Base-by-base conservation (phyloP, 2,888 invertebrate species). In the Cyaniris semiargus region DNA sequence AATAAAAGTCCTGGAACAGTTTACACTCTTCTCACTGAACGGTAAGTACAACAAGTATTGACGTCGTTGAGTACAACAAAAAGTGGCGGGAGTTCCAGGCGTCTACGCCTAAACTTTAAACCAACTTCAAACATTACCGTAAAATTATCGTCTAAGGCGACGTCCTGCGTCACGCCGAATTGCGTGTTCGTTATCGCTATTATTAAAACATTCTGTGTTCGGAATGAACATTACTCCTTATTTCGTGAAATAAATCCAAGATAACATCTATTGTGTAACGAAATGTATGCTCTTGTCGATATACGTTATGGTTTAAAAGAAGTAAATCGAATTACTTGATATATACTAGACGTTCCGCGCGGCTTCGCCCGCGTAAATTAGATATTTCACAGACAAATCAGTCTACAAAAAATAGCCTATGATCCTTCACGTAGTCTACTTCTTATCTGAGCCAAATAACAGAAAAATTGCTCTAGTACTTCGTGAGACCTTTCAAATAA, bases 151-250 rank as follows among this genome's bases (percentile, higher is more conserved):
- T 38, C 34, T 21, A n/a, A 6, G 60, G 4, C 66, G 2, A 21
- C 66, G 60, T 48, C 44, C 15, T 23, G 72, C 21, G 72, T 72
- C 48, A 72, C 38, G 44, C 44, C 21, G 21, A 48, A 48, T 48
- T 48, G 74, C 74, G 74, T 74, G 48, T 74, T 53, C 23, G n/a
- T 53, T 74, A 74, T 74, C 74, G 48, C 13, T 15, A 74, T 74
- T 74, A 74, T 74, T 74, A 74, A 74, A 44, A 48, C 74, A 74
- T 74, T 74, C 74, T 27, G 74, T 74, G 48, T 48, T 74, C 44
- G 74, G 74, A 74, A 23, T 27, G 18, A 15, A 53, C 53, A 74
- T 74, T 74, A 74, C 44, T 44, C 53, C 48, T 48, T 74, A 48
- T 74, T 72, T 18, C 48, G 48, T 48, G 48, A 15, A 74, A 74